Evolutionary conservation across 2,888 invertebrate species (phyloP), one percentile per base, ranked within the genome.

Genomic region (Meteorus colon): DNA sequence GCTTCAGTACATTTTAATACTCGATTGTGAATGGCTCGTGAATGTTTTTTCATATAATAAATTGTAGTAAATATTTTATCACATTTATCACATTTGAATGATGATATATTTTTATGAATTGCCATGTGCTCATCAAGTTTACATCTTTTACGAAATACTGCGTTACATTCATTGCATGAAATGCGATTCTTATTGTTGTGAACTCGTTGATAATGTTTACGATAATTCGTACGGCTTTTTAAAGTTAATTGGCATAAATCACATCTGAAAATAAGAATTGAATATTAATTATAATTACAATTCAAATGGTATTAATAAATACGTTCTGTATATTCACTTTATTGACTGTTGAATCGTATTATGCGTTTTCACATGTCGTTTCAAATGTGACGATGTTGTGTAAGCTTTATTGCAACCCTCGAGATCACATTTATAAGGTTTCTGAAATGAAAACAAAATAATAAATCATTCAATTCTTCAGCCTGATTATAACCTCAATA

Each of bases 321-420:
- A 4, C 12, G 12, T 34, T 71, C n/a, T 45, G 29, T 29, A 34
- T 65, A 80, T 84, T 83, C 78, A 86, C 89, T 79, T 71, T 37
- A 82, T 84, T 19, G 63, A 67, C 63, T 80, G 81, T 55, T 83
- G 80, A 5, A 75, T 60, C 14, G 73, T 31, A 12, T 24, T 14
- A 81, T 92, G 93, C 82, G 93, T 91, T 65, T 90, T 90, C 65
- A 91, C 82, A 81, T 94, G 94, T 0, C 94, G 91, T 83, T 92
- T 92, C 69, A 94, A 87, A 84, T 94, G 93, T 12, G 92, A 92
- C 75, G 91, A 90, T 81, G 91, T 93, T 2, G 92, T 91, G 78
- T 94, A 94, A 1, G 91, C 89, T 85, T 94, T 94, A 4, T 84
- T 82, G 81, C 94, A 94, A 51, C 91, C 91, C n/a, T 91, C 89